These are phyloP conservation scores for Penaeus chinensis DNA, from an alignment of 1,140 invertebrate genomes.

Conservation along the genomic window DNA sequence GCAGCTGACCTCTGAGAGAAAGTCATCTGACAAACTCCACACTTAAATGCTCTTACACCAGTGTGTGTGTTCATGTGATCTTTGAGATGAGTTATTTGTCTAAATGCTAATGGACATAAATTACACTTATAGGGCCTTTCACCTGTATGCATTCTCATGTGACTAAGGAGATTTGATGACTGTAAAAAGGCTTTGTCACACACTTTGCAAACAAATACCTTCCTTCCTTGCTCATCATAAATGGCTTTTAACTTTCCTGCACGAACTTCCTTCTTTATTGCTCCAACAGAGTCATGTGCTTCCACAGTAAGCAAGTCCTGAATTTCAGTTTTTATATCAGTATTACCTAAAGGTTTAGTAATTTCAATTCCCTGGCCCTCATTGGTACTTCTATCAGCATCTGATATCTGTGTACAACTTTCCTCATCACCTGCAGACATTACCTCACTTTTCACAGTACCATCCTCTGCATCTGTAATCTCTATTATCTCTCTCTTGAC, in stretches of 20 bases:
- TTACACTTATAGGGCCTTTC: slow-evolving; percentile 41
- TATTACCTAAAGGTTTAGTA: too few species aligned
- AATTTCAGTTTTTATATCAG: too few species aligned
- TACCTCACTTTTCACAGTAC: slow-evolving; percentile 22
- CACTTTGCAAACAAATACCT: slow-evolving; percentile 37
- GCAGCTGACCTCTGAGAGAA: slow-evolving; percentile 38
- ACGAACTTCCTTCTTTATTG: slow-evolving; percentile 3
- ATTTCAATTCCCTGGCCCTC: too few species aligned
- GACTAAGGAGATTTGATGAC: slow-evolving; percentile 38
- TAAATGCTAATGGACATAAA: slow-evolving; percentile 21
- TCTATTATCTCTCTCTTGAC: slow-evolving; percentile 5
- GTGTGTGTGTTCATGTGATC: slow-evolving; percentile 42
- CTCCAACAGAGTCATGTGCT: too few species aligned
- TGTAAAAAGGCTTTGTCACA: slow-evolving; percentile 32
- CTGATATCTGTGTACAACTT: too few species aligned
- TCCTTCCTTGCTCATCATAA: slow-evolving; percentile 25
- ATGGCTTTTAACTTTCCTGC: not conserved
- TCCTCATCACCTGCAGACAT: not conserved
- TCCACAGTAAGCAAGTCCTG: too few species aligned
- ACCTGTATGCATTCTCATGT: slow-evolving; percentile 40
- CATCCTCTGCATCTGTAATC: slow-evolving; percentile 10
- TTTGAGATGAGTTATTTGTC: slow-evolving; percentile 41
- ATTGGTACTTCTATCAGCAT: too few species aligned
- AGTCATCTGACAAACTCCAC: not conserved
- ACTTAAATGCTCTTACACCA: slow-evolving; percentile 21